Evolutionary conservation across 2,113 vertebrate species (phyloP).

Genomic region (Jacana jacana): DNA sequence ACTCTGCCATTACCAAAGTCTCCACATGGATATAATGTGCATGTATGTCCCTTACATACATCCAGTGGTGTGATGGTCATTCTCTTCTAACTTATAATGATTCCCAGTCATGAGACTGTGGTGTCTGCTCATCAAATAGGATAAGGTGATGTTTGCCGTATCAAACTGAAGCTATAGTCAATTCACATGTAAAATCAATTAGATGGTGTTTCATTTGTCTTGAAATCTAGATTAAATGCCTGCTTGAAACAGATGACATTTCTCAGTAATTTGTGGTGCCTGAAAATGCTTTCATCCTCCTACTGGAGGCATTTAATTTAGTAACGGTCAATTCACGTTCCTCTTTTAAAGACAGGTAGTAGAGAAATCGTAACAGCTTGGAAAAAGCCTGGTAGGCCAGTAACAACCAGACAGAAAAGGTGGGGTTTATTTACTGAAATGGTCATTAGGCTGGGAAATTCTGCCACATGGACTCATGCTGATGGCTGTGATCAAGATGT

Average conservation of each 20-base stretch:
- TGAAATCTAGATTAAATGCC: neutral
- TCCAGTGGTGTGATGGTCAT: rapidly evolving
- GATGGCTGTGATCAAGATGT: neutral
- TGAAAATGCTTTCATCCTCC: neutral
- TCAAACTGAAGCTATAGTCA: neutral
- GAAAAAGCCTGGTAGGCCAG: neutral
- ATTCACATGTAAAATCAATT: neutral
- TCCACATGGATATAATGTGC: neutral
- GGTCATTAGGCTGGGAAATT: neutral
- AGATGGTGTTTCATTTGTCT: neutral
- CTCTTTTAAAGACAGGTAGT: neutral
- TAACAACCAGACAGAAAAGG: neutral
- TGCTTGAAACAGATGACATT: neutral
- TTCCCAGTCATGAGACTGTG: neutral
- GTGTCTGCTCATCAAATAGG: neutral
- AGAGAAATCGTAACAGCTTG: neutral
- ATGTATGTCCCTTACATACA: neutral
- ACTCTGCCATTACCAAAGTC: neutral
- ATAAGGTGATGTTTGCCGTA: neutral
- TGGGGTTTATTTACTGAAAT: neutral
- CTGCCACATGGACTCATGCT: neutral
- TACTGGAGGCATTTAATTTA: neutral
- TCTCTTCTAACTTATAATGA: neutral
- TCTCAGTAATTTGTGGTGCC: neutral
- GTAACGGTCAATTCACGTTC: neutral